Percentiles rank a stretch among this genome's conserved stretches.
These are phyloP conservation scores for Zoroaster sp. DNA, from an alignment of 53 echinoderm and acorn worm genomes.

Conservation along the genomic window DNA sequence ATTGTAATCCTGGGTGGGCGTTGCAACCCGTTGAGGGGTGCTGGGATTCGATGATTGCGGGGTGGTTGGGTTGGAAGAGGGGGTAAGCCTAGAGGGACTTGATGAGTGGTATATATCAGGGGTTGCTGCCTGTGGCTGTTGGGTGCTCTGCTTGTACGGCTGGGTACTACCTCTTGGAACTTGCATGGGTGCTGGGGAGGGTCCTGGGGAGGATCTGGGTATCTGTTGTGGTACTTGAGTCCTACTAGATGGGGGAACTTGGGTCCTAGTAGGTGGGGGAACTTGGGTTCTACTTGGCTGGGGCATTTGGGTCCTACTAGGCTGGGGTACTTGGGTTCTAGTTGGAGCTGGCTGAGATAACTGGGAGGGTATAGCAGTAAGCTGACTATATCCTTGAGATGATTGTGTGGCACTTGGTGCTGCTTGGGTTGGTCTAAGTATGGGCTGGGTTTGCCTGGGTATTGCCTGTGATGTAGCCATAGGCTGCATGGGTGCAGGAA, in stretches of 20 bases:
- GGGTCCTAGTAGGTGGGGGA: constrained; percentile 19
- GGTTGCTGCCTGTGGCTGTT: constrained; percentile 8
- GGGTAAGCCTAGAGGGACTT: not conserved
- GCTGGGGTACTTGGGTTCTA: constrained; percentile 4
- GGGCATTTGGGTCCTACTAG: not conserved
- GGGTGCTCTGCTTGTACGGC: constrained; percentile 13
- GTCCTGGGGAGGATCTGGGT: constrained; percentile 2
- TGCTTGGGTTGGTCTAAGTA: not conserved
- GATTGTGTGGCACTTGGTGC: constrained; percentile 14
- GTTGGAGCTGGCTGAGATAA: not conserved
- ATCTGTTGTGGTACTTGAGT: constrained; percentile 17
- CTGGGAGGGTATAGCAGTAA: constrained; percentile 6
- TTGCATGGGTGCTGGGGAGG: constrained; percentile 10
- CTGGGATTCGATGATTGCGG: constrained; percentile 42
- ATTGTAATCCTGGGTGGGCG: constrained; percentile 58
- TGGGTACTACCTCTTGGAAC: constrained; percentile 31
- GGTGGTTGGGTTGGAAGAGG: constrained; percentile 4
- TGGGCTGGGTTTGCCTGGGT: constrained; percentile 20
- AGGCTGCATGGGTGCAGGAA: constrained; percentile 39
- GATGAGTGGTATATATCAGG: constrained; percentile 17
- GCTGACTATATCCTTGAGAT: constrained; percentile 16
- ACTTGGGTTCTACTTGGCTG: not conserved
- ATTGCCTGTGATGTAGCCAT: not conserved
- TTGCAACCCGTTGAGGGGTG: not conserved
- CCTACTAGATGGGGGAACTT: constrained; percentile 11